phyloP scores from a whole-genome alignment of 2,797 vertebrate genomes.

The Margarornis squamiger region DNA sequence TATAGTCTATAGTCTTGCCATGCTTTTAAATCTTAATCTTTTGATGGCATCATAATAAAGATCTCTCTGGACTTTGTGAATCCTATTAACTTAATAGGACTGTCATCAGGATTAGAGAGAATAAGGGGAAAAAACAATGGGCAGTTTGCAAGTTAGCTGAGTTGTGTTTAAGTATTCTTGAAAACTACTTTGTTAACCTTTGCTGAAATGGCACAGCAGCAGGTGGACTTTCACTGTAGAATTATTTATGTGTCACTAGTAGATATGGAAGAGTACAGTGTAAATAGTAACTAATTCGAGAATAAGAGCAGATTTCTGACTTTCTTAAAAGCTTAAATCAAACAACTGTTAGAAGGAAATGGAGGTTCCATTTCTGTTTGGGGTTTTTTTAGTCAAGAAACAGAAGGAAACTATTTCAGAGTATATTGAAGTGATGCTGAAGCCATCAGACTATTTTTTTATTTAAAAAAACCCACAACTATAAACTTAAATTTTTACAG shows the following conservation, averaged over 20 bases:
- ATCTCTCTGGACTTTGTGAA: background rate
- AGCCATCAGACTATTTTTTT: background rate
- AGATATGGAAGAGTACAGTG: background rate
- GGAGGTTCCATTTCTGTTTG: background rate
- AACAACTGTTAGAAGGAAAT: background rate
- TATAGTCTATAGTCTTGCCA: background rate
- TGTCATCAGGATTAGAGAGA: background rate
- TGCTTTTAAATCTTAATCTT: background rate
- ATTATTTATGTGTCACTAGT: background rate
- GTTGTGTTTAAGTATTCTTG: background rate
- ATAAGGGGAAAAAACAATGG: background rate
- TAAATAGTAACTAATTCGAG: background rate
- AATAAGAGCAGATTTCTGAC: background rate
- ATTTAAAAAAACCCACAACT: background rate
- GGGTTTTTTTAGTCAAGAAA: background rate
- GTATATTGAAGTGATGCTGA: background rate
- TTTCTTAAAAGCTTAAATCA: background rate
- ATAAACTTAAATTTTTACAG: background rate
- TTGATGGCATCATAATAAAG: background rate
- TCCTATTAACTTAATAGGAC: background rate
- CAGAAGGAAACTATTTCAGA: background rate
- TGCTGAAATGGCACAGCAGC: background rate
- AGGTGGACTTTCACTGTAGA: background rate
- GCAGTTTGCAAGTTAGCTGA: background rate
- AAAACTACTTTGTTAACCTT: background rate